Percentiles rank a stretch among this genome's conserved stretches.
These are phyloP conservation scores for Limnephilus marmoratus DNA, from an alignment of 2,888 invertebrate species.

Conservation along the genomic window DNA sequence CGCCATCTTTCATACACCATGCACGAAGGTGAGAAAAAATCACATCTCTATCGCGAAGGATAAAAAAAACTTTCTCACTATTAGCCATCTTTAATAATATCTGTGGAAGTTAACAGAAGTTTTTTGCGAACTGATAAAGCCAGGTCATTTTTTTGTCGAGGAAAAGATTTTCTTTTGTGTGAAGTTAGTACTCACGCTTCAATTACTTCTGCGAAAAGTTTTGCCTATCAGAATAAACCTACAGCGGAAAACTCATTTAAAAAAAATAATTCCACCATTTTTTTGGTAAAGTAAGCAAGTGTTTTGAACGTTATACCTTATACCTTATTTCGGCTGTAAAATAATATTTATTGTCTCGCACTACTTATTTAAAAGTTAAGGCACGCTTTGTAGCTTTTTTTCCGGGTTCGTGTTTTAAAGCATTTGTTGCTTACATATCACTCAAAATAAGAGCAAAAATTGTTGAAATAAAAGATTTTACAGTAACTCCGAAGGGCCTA, in stretches of 20 bases:
- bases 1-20: conserved; percentile 23
- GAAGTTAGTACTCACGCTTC: not conserved
- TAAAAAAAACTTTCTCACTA: not conserved
- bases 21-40: conserved; percentile 27
- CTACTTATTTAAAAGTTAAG: not conserved
- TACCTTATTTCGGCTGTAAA: not conserved
- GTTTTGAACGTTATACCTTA: not conserved
- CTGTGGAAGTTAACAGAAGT: not conserved
- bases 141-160: not conserved
- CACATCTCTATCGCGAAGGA: not conserved
- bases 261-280: not conserved
- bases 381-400: too few species aligned
- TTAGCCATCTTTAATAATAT: not conserved
- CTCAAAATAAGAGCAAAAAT: not conserved
- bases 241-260: conserved; percentile 2
- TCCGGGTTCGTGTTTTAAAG: not conserved
- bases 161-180: not conserved
- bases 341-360: not conserved
- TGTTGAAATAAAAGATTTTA: too few species aligned
- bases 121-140: not conserved
- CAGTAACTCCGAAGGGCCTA: too few species aligned
- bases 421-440: not conserved
- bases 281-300: not conserved
- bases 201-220: not conserved
- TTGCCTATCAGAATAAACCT: not conserved